A percentile compares a stretch with the other conserved stretches of the same genome.
Evolutionary conservation across 2,888 invertebrate genomes (phyloP).

Genomic region (Drosophila demipolita): DNA sequence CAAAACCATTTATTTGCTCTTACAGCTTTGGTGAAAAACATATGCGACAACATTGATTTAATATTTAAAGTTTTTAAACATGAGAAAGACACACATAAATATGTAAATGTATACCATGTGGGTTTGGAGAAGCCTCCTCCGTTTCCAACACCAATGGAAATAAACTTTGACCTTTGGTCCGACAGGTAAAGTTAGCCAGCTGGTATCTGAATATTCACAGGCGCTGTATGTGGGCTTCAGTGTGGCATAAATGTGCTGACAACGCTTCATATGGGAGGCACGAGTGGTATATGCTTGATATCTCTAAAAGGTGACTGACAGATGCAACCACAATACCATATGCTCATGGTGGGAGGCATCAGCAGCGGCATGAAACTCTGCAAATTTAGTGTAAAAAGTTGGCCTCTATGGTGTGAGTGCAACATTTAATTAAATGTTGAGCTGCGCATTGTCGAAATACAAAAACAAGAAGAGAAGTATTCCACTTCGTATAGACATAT

Average conservation of each 20-base stretch:
- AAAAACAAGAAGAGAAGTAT: neutral
- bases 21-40: neutral
- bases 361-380: neutral
- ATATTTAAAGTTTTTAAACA: neutral
- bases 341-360: neutral
- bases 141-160: neutral
- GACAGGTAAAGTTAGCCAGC: constrained; percentile 11
- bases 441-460: constrained; percentile 21
- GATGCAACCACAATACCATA: constrained; percentile 21
- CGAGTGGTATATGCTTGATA: constrained; percentile 7
- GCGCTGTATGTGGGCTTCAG: neutral
- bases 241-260: constrained; percentile 17
- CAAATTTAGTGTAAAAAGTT: constrained; percentile 13
- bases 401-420: constrained; percentile 6
- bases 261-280: constrained; percentile 14
- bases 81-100: neutral
- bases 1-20: neutral
- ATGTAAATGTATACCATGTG: neutral
- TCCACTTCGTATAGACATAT: neutral
- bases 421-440: constrained; percentile 70
- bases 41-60: neutral
- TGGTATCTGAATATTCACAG: constrained; percentile 5
- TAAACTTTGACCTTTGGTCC: constrained; percentile 36
- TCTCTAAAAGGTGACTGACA: constrained; percentile 10
- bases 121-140: neutral